Conservation (phyloP, 2,113 vertebrate species). For the Mustelus asterias region DNA sequence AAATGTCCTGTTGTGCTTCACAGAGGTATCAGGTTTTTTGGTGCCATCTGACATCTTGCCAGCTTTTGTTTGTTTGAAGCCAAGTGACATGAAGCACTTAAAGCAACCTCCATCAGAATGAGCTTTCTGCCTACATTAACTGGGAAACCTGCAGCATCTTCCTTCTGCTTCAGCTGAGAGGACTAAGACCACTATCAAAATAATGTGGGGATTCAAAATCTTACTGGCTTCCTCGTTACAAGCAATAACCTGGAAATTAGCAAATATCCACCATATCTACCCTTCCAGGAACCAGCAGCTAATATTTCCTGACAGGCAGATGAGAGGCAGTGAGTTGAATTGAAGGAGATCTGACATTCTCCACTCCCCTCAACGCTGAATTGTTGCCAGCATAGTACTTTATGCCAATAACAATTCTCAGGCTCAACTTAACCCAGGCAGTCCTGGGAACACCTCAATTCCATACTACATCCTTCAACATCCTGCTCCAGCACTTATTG, state of each 20-base stretch:
- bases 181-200: not conserved
- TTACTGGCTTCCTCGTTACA: not conserved
- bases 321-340: not conserved
- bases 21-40: not conserved
- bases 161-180: not conserved
- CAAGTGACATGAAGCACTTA: not conserved
- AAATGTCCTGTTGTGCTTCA: not conserved
- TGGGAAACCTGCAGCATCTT: not conserved
- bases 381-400: not conserved
- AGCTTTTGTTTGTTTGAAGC: not conserved
- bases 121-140: not conserved
- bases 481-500: conserved; percentile 13
- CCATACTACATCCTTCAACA: not conserved
- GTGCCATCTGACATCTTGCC: not conserved
- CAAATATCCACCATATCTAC: not conserved
- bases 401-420: conserved; percentile 6
- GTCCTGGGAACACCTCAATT: not conserved
- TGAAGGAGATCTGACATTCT: conserved; percentile 9
- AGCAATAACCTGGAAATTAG: not conserved
- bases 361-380: not conserved
- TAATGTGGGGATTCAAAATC: not conserved
- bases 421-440: not conserved
- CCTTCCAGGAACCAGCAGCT: not conserved
- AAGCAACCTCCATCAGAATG: not conserved
- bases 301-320: not conserved